Percentiles rank a stretch among this genome's conserved stretches.
These are phyloP conservation scores for Doryteuthis pealeii DNA, from an alignment of 1,140 invertebrate genomes.

Conservation along the genomic window DNA sequence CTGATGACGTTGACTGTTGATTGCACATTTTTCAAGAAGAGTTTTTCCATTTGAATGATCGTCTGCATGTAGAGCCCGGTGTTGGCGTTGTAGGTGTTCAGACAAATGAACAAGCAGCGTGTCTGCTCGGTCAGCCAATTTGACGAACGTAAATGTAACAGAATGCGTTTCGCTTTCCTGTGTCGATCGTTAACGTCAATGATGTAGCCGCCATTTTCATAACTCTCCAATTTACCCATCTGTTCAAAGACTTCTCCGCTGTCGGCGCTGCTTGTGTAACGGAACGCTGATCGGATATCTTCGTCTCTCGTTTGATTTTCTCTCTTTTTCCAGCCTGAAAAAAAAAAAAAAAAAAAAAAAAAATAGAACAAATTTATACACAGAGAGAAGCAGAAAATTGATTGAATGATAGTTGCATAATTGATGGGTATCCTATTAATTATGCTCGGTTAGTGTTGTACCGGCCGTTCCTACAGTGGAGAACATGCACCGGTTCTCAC, in stretches of 20 bases:
- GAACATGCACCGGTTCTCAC: too few relatives aligned
- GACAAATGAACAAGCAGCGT: not conserved
- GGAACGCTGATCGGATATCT: not conserved
- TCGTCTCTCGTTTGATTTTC: too few relatives aligned
- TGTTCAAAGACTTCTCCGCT: not conserved
- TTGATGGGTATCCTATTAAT: too few relatives aligned
- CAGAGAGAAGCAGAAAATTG: too few relatives aligned
- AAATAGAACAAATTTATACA: too few relatives aligned
- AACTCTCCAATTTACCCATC: not conserved
- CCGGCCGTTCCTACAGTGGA: too few relatives aligned
- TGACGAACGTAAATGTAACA: not conserved
- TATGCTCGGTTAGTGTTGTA: too few relatives aligned
- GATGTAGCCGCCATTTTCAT: not conserved
- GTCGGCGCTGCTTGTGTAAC: not conserved
- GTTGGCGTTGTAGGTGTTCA: constrained; percentile 1
- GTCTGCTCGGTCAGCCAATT: not conserved
- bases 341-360: too few relatives aligned
- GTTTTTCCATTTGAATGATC: not conserved
- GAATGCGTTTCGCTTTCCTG: not conserved
- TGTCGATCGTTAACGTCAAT: not conserved
- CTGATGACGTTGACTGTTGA: not conserved
- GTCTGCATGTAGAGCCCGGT: not conserved
- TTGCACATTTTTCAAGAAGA: not conserved
- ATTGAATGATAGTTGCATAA: too few relatives aligned
- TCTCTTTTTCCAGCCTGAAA: too few relatives aligned